A percentile compares a stretch with the other conserved stretches of the same genome.
Evolutionary conservation across 2,113 vertebrate species (phyloP).

Genomic region (Hippocampus comes): DNA sequence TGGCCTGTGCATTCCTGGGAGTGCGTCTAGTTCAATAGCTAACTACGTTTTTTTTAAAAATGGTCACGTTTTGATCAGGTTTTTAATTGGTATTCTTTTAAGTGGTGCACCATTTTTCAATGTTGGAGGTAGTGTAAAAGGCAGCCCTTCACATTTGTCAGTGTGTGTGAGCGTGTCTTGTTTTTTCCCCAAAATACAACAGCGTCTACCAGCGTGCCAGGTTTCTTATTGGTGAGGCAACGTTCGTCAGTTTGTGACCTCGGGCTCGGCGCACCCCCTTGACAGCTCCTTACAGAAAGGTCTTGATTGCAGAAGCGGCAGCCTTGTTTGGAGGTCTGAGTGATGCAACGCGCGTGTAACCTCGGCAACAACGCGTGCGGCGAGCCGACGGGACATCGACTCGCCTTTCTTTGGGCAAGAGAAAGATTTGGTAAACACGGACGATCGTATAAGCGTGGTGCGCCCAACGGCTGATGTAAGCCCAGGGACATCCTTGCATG

Average conservation of each 20-base stretch:
- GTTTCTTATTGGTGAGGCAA: not conserved
- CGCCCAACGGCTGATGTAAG: conserved; percentile 63
- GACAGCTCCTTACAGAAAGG: not conserved
- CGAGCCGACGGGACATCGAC: conserved; percentile 63
- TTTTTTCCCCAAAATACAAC: not conserved
- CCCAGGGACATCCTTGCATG: conserved; percentile 50
- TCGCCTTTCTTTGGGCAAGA: conserved; percentile 61
- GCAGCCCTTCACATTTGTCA: not conserved
- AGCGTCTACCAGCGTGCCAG: not conserved
- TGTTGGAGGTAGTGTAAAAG: not conserved
- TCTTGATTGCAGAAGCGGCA: conserved; percentile 40
- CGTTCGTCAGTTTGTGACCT: not conserved
- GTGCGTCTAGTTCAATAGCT: too few relatives aligned
- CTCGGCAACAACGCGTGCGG: conserved; percentile 53
- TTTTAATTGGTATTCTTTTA: not conserved
- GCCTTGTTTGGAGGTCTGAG: conserved; percentile 59
- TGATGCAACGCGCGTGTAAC: conserved; percentile 75
- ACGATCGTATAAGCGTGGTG: conserved; percentile 46
- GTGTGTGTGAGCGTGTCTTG: not conserved
- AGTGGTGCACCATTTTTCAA: not conserved
- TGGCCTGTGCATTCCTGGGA: too few relatives aligned
- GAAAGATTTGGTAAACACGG: conserved; percentile 55
- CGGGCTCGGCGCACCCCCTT: not conserved
- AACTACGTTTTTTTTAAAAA: too few relatives aligned
- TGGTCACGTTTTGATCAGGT: not conserved